A percentile compares a stretch with the other conserved stretches of the same genome.
phyloP scores from a whole-genome alignment of 2,888 invertebrate species.

The Hermaeophaga mercurialis region DNA sequence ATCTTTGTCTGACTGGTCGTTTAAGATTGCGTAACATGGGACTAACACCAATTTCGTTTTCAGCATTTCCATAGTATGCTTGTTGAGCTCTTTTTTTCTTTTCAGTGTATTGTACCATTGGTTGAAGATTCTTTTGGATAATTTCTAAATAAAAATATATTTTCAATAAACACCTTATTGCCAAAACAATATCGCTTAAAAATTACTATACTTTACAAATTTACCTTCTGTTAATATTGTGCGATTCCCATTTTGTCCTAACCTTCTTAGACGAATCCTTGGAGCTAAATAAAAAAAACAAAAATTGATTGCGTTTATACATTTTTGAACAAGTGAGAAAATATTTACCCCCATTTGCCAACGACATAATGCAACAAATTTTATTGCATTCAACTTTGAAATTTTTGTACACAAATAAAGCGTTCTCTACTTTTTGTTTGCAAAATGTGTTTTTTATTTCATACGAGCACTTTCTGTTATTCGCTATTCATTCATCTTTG shows the following conservation, averaged over 20 bases:
- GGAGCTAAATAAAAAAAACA: no score
- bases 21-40: slow-evolving; percentile 34
- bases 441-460: no score
- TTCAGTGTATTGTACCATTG: slow-evolving; percentile 34
- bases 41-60: slow-evolving; percentile 30
- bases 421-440: no score
- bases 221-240: background rate
- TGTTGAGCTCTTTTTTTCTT: slow-evolving; percentile 43
- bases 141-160: slow-evolving; percentile 15
- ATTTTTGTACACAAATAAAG: no score
- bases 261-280: background rate
- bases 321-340: no score
- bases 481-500: no score
- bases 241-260: background rate
- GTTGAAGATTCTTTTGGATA: slow-evolving; percentile 38
- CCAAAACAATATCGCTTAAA: background rate
- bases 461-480: no score
- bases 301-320: no score
- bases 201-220: background rate
- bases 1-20: slow-evolving; percentile 40
- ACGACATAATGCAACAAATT: no score
- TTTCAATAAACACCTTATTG: background rate
- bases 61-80: slow-evolving; percentile 38
- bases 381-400: no score
- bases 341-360: no score